Conservation (phyloP, 2,113 vertebrate species). For the Psettodes erumei region DNA sequence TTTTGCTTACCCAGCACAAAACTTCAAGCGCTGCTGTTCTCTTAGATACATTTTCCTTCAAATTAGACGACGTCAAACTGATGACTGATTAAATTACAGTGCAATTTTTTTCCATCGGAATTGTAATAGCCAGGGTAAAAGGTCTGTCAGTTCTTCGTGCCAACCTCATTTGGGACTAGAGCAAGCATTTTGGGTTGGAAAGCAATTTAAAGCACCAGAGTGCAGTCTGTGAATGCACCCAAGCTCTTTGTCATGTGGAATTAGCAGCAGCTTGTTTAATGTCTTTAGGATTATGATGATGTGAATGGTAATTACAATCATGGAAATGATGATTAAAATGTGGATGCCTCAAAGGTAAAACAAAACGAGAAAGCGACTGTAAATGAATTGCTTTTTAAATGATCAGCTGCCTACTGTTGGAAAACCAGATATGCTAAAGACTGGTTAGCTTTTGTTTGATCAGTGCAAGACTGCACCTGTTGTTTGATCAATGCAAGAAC, state of each 20-base stretch:
- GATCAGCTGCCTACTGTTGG: conserved; percentile 39
- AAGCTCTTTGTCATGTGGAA: conserved; percentile 72
- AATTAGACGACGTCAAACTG: conserved; percentile 48
- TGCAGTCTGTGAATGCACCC: conserved; percentile 39
- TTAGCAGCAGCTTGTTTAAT: conserved; percentile 75
- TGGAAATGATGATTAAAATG: conserved; percentile 75
- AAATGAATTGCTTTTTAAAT: conserved; percentile 64
- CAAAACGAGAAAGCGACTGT: conserved; percentile 58
- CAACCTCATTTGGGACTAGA: conserved; percentile 53
- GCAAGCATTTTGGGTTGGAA: conserved; percentile 32
- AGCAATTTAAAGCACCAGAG: conserved; percentile 52
- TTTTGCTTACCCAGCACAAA: conserved; percentile 47
- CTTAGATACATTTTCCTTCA: background rate
- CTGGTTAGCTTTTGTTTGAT: conserved; percentile 31
- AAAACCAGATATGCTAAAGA: conserved; percentile 32
- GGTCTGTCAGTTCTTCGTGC: conserved; percentile 36
- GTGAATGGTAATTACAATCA: conserved; percentile 73
- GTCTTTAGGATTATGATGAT: conserved; percentile 78
- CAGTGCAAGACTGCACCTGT: background rate
- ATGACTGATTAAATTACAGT: conserved; percentile 35
- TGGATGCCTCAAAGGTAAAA: conserved; percentile 73
- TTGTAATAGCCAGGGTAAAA: conserved; percentile 37
- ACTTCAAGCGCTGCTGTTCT: conserved; percentile 24
- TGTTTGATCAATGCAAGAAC: conserved; percentile 6
- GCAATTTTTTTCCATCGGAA: conserved; percentile 21